phyloP scores from a whole-genome alignment of 2,888 invertebrate species.

The Aphelenchoides bicaudatus region DNA sequence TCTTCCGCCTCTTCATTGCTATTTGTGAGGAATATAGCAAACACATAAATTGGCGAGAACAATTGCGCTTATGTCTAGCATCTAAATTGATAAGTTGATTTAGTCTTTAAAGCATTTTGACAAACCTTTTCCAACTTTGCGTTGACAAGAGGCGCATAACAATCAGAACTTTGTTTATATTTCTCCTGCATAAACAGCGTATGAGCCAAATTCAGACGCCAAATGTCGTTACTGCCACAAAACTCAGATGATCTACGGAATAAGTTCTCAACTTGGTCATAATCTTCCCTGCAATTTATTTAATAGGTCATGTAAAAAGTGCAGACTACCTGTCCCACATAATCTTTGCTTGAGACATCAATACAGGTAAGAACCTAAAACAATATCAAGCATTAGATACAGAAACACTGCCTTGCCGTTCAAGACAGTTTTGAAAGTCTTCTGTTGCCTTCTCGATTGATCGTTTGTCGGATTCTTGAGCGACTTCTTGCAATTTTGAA shows the following conservation, averaged over 20 bases:
- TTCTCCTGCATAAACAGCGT: constrained; percentile 98
- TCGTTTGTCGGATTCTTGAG: constrained; percentile 21
- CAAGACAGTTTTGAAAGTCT: constrained; percentile 83
- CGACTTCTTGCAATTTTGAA: constrained; percentile 29
- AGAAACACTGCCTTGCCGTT: constrained; percentile 63
- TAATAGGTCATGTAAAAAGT: no score
- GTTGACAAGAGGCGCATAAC: constrained; percentile 94
- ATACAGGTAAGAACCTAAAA: constrained; percentile 81
- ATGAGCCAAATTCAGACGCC: constrained; percentile 96
- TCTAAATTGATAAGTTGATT: constrained; percentile 40
- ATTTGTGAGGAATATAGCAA: constrained; percentile 96
- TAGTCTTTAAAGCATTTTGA: neutral
- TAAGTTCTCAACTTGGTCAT: constrained; percentile 72
- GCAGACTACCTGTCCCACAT: constrained; percentile 80
- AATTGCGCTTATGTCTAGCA: constrained; percentile 90
- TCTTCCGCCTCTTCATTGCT: constrained; percentile 98
- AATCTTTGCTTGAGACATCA: constrained; percentile 97
- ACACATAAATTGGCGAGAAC: constrained; percentile 96
- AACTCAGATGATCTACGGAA: constrained; percentile 81
- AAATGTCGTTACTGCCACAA: constrained; percentile 91
- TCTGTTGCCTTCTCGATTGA: constrained; percentile 72
- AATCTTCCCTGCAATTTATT: no score
- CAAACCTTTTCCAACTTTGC: constrained; percentile 76
- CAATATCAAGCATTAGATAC: neutral
- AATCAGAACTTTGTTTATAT: constrained; percentile 93